These are phyloP conservation scores for Lordiphosa mommai DNA, from an alignment of 1,140 invertebrate species.

Conservation along the genomic window DNA sequence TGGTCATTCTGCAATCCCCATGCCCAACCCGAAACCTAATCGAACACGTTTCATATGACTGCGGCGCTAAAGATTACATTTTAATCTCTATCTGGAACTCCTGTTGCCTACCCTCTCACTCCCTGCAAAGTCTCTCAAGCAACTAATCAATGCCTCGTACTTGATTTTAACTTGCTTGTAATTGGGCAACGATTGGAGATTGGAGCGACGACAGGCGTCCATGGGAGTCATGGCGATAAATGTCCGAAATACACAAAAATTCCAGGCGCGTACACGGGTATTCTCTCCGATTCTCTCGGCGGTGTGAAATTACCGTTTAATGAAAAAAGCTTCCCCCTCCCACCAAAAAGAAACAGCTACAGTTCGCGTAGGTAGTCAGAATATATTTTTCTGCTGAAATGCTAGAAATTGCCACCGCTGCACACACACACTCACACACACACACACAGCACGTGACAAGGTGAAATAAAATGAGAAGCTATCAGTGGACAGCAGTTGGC, in stretches of 20 bases:
- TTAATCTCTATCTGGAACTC: constrained; percentile 50
- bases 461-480: constrained; percentile 75
- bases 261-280: constrained; percentile 53
- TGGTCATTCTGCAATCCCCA: constrained; percentile 27
- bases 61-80: constrained; percentile 74
- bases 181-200: constrained; percentile 63
- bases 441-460: constrained; percentile 63
- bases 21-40: constrained; percentile 45
- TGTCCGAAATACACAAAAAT: constrained; percentile 57
- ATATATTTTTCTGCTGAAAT: constrained; percentile 67
- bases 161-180: constrained; percentile 76
- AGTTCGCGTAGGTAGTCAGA: constrained; percentile 64
- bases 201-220: constrained; percentile 41
- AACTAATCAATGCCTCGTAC: constrained; percentile 72
- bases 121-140: constrained; percentile 2
- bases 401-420: constrained; percentile 66
- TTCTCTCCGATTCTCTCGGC: constrained; percentile 5
- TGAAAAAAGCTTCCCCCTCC: constrained; percentile 51
- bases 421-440: constrained; percentile 31
- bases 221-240: constrained; percentile 47
- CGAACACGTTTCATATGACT: constrained; percentile 75
- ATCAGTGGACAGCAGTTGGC: constrained; percentile 42
- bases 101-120: neutral
- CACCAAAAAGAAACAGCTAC: constrained; percentile 12
- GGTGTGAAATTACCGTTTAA: constrained; percentile 74